Conservation (phyloP, 2,888 invertebrate species). For the Abrostola triplasia region DNA sequence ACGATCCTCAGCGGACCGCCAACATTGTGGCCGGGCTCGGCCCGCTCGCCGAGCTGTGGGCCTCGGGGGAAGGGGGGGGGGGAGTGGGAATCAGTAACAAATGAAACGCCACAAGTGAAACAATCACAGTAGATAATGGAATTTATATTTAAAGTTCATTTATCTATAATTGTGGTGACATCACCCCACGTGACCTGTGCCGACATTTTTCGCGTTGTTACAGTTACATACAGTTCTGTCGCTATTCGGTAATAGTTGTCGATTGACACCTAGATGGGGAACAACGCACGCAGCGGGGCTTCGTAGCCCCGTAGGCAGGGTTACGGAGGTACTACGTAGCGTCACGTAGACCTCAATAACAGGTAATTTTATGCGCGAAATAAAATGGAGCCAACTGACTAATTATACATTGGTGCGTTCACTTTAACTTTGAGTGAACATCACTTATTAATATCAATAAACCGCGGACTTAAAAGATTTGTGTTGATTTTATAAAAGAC, state of each 20-base stretch:
- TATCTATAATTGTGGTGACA: conserved; percentile 41
- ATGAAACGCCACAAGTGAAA: conserved; percentile 68
- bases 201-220: neutral
- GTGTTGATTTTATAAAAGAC: no score
- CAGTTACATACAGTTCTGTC: neutral
- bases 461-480: no score
- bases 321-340: neutral
- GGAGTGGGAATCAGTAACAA: conserved; percentile 25
- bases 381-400: no score
- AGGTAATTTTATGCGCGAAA: no score
- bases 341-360: no score
- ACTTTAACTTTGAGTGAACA: no score
- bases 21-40: no score
- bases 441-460: no score
- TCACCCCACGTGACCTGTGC: neutral
- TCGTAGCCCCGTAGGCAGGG: neutral
- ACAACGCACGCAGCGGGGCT: neutral
- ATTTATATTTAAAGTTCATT: conserved; percentile 64
- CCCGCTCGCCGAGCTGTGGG: neutral
- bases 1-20: no score
- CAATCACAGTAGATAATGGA: conserved; percentile 75
- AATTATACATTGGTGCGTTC: no score
- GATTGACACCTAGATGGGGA: neutral
- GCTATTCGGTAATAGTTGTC: no score
- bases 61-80: neutral